Conservation (phyloP, 2,113 vertebrate genomes). For the Erpornis zantholeuca region DNA sequence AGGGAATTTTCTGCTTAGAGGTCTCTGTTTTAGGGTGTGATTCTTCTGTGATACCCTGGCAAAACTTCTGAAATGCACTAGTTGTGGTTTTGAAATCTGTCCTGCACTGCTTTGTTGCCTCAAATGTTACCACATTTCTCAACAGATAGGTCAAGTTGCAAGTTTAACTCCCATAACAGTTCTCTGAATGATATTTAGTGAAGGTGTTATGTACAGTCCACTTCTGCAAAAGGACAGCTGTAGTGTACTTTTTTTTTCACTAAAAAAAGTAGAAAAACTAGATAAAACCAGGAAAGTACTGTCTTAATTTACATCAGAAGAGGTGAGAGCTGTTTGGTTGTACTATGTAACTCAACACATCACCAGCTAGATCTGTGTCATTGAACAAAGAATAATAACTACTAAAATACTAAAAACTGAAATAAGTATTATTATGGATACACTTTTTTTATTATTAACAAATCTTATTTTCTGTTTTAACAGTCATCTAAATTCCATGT, state of each 20-base stretch:
- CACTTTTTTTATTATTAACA: neutral
- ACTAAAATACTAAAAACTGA: neutral
- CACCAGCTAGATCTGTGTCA: neutral
- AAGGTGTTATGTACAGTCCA: neutral
- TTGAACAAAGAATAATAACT: neutral
- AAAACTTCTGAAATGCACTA: neutral
- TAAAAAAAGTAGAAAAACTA: too few species aligned
- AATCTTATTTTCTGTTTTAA: neutral
- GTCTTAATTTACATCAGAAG: neutral
- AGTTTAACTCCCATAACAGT: neutral
- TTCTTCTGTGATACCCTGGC: neutral
- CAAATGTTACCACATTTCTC: neutral
- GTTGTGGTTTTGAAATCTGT: neutral
- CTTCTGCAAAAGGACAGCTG: neutral
- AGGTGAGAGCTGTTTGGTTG: neutral
- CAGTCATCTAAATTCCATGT: neutral
- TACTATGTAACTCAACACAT: accelerated
- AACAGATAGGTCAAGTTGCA: neutral
- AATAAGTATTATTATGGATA: neutral
- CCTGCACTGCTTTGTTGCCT: neutral
- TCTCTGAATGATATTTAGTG: neutral
- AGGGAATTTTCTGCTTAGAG: neutral
- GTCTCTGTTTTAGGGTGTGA: neutral
- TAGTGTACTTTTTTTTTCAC: neutral
- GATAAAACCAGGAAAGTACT: neutral